Evolutionary conservation across 2,797 vertebrate species (phyloP).

Genomic region (Ciconia nigra): DNA sequence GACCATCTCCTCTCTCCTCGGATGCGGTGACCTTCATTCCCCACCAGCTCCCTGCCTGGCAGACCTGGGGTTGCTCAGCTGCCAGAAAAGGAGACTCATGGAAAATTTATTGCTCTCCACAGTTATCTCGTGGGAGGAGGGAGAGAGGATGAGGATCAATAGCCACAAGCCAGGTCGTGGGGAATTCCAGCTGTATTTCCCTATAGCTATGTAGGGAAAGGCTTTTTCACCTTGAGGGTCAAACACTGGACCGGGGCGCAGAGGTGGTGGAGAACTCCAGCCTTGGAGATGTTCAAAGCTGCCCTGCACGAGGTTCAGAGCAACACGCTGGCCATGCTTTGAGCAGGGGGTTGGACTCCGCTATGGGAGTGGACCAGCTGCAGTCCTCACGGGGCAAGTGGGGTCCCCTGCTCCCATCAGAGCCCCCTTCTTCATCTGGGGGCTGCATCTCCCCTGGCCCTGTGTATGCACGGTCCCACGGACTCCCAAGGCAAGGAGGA

Average conservation of each 20-base stretch:
- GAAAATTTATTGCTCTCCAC: neutral
- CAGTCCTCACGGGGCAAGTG: too few relatives aligned
- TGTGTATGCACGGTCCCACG: rapidly evolving
- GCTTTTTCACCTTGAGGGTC: neutral
- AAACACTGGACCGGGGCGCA: neutral
- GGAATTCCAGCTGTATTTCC: neutral
- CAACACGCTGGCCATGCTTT: neutral
- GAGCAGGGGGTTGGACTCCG: neutral
- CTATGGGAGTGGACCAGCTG: neutral
- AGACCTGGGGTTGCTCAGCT: neutral
- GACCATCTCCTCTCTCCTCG: neutral
- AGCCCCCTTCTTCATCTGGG: neutral
- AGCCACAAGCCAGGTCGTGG: neutral
- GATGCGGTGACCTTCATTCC: neutral
- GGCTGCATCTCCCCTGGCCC: neutral
- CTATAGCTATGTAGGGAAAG: neutral
- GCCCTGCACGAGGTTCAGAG: neutral
- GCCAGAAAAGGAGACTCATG: neutral
- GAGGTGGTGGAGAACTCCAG: neutral
- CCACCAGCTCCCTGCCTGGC: neutral
- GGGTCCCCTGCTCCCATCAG: neutral
- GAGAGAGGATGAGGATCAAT: neutral
- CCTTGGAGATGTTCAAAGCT: neutral
- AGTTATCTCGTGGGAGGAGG: neutral
- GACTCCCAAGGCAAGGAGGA: neutral